Percentiles rank a stretch among this genome's conserved stretches.
Conservation (phyloP, 2,888 invertebrate genomes). For the Epirrhoe alternata region DNA sequence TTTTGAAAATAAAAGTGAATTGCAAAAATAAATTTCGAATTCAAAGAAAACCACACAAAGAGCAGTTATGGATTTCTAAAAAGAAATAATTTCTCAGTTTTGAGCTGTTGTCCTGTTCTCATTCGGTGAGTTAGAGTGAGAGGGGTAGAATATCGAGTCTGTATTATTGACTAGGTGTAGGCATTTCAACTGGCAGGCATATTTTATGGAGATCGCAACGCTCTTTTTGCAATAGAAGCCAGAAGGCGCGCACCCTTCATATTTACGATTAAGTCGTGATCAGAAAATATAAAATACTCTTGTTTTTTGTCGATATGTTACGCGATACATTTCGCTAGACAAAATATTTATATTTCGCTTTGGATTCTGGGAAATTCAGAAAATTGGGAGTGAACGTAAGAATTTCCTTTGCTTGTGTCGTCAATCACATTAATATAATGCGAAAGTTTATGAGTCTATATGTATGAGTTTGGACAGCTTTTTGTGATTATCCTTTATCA, state of each 20-base stretch:
- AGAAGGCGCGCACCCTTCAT: conserved; percentile 84
- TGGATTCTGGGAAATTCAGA: conserved; percentile 18
- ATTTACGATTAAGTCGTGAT: conserved; percentile 85
- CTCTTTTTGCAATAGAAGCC: conserved; percentile 83
- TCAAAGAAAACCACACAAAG: neutral
- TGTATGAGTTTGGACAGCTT: no score
- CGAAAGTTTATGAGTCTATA: no score
- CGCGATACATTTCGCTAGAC: conserved; percentile 57
- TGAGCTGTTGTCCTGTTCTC: conserved; percentile 23
- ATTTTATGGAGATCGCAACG: conserved; percentile 82
- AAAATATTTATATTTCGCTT: conserved; percentile 21
- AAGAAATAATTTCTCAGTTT: conserved; percentile 9
- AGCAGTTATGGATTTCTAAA: neutral
- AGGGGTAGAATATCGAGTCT: conserved; percentile 38
- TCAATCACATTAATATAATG: no score
- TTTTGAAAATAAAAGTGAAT: neutral
- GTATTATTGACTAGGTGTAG: conserved; percentile 45
- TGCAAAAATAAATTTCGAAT: neutral
- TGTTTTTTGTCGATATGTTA: conserved; percentile 76
- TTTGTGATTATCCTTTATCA: no score
- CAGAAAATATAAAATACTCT: conserved; percentile 79
- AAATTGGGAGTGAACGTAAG: neutral
- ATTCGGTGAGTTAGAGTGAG: conserved; percentile 19
- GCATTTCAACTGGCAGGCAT: conserved; percentile 67
- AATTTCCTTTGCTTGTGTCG: neutral